Evolutionary conservation across 2,888 invertebrate species (phyloP), one percentile per base, ranked within the genome.

Genomic region (Liposcelis brunnea): DNA sequence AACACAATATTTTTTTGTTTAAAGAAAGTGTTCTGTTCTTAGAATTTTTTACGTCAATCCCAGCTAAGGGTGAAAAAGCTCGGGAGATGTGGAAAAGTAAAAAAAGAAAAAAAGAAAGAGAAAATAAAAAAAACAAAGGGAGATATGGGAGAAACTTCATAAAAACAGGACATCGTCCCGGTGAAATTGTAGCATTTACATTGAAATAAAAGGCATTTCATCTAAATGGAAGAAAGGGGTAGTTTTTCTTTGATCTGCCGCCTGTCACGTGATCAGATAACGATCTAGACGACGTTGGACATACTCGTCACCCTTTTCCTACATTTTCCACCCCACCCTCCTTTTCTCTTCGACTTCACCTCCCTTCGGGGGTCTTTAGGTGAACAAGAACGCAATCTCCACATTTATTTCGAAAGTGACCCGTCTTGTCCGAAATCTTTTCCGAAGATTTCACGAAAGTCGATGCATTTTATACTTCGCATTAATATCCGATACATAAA

Each of bases 171-270:
- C 35, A 16, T 15, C 14, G 15, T 16, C 16, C 35, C 35, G 16
- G 35, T 40, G 40, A 40, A 40, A 40, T 40, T 40, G 40, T 40
- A 40, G 40, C 40, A 40, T 40, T 40, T 40, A 40, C 40, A 18
- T 19, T 18, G 21, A 40, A 40, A 40, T 16, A 40, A 40, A 40
- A 19, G 15, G 15, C 35, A 14, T 14, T 35, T 14, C 15, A 35
- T 16, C 35, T 14, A 16, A 16, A 16, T 14, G 35, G 35, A 16
- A n/a, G 19, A 40, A 40, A 21, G 19, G 40, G 40, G 15, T 18
- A 19, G 40, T 18, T 40, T 40, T 19, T 16, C 40, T 40, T 40
- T 40, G 40, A 40, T 21, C 12, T 40, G 40, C 40, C 40, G 40
- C 40, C 19, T 14, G 40, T 40, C 40, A 40, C 40, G 40, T 40